Evolutionary conservation across 2,113 vertebrate genomes (phyloP), one percentile per base, ranked within the genome.

Genomic region (Gasterosteus aculeatus): DNA sequence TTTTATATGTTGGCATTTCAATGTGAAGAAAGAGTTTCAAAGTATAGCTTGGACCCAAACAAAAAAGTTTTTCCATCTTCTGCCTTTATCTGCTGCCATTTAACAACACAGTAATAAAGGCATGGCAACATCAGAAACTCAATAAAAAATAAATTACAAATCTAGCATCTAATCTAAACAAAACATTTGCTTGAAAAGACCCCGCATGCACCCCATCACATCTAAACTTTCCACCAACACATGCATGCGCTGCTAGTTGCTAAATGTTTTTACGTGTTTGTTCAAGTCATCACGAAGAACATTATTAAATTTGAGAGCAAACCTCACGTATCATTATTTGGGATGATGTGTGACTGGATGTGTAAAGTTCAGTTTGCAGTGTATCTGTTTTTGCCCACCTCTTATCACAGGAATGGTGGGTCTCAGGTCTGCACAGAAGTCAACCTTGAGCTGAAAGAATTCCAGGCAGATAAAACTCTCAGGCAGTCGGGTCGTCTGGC

Each of bases 381-480:
- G 80, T 80, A 18, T 80, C 69, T 79, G 70, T 77, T 83, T 60
- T 60, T 42, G 56, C 60, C 26, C 2, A 7, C 41, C 60, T 79
- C 44, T 89, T 91, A 92, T 92, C 91, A 58, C 68, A 39, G 76
- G 87, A 82, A 82, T 76, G 77, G n/a, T 74, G 54, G 64, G 58
- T 77, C 82, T 82, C 71, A 47, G 82, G 71, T 84, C 86, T 64
- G 67, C 9, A 38, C 19, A 64, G 76, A 70, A 84, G 78, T 31
- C 66, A 56, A 81, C 76, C 80, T 38, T 80, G 67, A 86, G 84
- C 82, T 29, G 72, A 81, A 92, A 69, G 89, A 88, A 92, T 92
- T 88, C 78, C 70, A 78, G 51, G 39, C 82, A 83, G 90, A 93
- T 93, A 90, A 93, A 88, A 73, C 56, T 77, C 79, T 85, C 84